phyloP scores from a whole-genome alignment of 2,113 vertebrate genomes.

The Orientallactaga bullata region DNA sequence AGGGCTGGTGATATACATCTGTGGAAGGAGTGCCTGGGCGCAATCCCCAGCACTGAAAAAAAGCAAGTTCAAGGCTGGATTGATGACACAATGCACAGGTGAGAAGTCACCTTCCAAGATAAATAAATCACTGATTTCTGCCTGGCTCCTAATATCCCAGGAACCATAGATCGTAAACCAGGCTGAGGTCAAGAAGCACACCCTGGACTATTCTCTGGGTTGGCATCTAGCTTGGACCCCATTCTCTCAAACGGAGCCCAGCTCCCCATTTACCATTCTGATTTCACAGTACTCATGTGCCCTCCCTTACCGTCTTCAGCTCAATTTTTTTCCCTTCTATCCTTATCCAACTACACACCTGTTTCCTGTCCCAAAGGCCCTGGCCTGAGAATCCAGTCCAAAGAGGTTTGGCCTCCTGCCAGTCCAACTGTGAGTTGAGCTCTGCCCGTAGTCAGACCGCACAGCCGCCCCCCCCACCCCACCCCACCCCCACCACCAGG shows the following conservation, averaged over 20 bases:
- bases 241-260: background rate
- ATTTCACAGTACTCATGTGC: background rate
- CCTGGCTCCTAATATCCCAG: background rate
- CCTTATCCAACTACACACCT: conserved; percentile 45
- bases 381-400: conserved; percentile 52
- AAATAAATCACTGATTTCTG: too few species aligned
- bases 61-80: background rate
- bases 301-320: background rate
- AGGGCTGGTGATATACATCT: background rate
- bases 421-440: background rate
- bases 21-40: background rate
- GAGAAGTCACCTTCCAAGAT: conserved; percentile 27
- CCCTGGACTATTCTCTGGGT: background rate
- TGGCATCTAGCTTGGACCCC: background rate
- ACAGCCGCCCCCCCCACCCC: background rate
- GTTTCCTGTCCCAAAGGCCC: conserved; percentile 55
- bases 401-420: conserved; percentile 6
- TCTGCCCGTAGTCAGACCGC: background rate
- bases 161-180: background rate
- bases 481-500: background rate
- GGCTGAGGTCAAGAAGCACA: background rate
- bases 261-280: background rate
- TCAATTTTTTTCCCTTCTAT: background rate
- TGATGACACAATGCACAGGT: background rate
- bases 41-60: background rate